These are phyloP conservation scores for Cyprinodon brontotheroides DNA, from an alignment of 2,113 vertebrate genomes.

Conservation along the genomic window DNA sequence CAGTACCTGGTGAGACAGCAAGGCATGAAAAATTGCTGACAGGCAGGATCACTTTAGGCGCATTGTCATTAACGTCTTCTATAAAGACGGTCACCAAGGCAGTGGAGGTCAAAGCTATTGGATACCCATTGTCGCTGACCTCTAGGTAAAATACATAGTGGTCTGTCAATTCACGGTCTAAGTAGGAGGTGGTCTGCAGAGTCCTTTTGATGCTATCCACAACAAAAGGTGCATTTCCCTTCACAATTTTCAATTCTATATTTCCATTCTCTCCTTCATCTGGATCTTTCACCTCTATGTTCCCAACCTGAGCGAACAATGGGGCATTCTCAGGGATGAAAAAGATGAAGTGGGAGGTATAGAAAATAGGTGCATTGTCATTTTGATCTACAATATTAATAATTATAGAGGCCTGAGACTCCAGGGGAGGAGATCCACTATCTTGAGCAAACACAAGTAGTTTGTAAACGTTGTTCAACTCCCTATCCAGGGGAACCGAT, in stretches of 20 bases:
- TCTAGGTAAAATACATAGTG: conserved; percentile 72
- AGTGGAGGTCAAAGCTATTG: conserved; percentile 61
- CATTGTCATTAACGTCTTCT: conserved; percentile 82
- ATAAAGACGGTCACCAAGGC: conserved; percentile 77
- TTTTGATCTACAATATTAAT: conserved; percentile 77
- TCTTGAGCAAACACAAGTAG: conserved; percentile 75
- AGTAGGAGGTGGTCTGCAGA: conserved; percentile 65
- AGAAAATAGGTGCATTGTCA: conserved; percentile 78
- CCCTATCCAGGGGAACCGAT: conserved; percentile 73
- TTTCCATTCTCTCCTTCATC: conserved; percentile 76
- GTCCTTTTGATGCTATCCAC: conserved; percentile 68
- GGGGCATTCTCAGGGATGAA: conserved; percentile 76
- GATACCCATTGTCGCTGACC: conserved; percentile 70
- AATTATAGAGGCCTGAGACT: conserved; percentile 57
- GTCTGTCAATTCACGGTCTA: conserved; percentile 76
- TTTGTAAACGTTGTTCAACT: conserved; percentile 64
- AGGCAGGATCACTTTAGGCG: conserved; percentile 78
- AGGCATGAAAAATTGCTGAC: conserved; percentile 78
- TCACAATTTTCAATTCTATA: conserved; percentile 65
- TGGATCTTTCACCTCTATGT: conserved; percentile 68
- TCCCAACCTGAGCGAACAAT: conserved; percentile 65
- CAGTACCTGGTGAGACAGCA: conserved; percentile 64
- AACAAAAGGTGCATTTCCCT: conserved; percentile 67
- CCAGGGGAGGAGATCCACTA: conserved; percentile 68
- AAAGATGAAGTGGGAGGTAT: conserved; percentile 74